phyloP scores from a whole-genome alignment of 2,113 vertebrate genomes.

The Lycocorax pyrrhopterus region DNA sequence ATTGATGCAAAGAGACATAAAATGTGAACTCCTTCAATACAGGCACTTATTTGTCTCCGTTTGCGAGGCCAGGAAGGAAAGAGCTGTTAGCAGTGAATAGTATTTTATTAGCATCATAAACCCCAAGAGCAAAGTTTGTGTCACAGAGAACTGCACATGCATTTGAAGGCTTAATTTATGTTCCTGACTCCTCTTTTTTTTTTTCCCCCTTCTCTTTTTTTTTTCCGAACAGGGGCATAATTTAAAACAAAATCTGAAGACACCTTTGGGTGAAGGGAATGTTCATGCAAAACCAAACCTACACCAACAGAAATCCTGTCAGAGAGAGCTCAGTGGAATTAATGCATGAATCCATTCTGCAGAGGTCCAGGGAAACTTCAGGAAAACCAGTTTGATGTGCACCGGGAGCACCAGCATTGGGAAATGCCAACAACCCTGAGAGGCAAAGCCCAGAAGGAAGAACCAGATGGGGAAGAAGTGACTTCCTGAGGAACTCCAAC shows the following conservation, averaged over 20 bases:
- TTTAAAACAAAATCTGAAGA: neutral
- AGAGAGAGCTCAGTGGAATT: neutral
- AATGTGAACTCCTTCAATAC: slow-evolving; percentile 43
- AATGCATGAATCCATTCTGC: neutral
- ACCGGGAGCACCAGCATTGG: neutral
- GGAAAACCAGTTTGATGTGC: neutral
- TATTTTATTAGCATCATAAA: slow-evolving; percentile 67
- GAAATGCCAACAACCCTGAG: neutral
- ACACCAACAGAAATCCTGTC: neutral
- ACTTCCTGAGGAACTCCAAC: neutral
- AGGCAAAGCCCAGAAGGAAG: neutral
- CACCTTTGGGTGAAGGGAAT: neutral
- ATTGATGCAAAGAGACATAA: slow-evolving; percentile 41
- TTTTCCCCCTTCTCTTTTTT: neutral
- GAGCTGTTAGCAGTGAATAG: slow-evolving; percentile 46
- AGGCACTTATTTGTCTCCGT: slow-evolving; percentile 44
- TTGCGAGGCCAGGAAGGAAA: slow-evolving; percentile 28
- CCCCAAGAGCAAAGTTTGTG: slow-evolving; percentile 66
- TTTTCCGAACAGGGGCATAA: neutral
- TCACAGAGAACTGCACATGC: slow-evolving; percentile 53
- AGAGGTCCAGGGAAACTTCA: neutral
- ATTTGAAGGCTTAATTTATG: slow-evolving; percentile 55
- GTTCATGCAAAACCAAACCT: neutral
- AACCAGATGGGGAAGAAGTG: neutral
- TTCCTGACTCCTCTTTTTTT: neutral